Base-by-base conservation (phyloP, 2,113 vertebrate genomes). In the Pandion haliaetus region DNA sequence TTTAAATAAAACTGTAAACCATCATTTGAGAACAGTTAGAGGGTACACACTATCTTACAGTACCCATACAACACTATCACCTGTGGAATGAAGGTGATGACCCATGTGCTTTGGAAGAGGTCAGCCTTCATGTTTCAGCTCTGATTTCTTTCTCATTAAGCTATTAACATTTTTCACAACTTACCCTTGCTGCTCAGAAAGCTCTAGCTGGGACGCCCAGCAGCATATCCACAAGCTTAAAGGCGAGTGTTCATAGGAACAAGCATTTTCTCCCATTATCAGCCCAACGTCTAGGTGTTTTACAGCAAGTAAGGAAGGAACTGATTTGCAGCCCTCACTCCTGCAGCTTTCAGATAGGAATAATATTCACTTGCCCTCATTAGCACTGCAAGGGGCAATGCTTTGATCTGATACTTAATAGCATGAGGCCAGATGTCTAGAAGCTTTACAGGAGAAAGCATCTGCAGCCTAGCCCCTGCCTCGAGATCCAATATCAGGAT, bases 1-100 rank as follows among this genome's bases (percentile, higher is more conserved):
- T 70, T 80, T 57, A 91, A 86, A 84, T 72, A 92, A 86, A 95
- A 79, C 72, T 95, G 92, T 96, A 91, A 96, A 76, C 77, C 49
- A 80, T 80, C 0, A 0, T 31, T 61, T 40, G 66, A 95, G 71
- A 83, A 45, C 44, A 45, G 13, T 29, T 25, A 32, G 45, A 94
- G 50, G 36, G 54, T 69, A 38, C 70, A 18, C 3, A 2, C 23
- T 65, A 19, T 63, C 78, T 82, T 58, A 58, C 40, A 45, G 84
- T 26, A 69, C 73, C 71, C 45, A 21, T 2, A 61, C 0, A 1
- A 52, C 21, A 47, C 49, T 14, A 10, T 36, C 40, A 34, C 52
- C 65, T 50, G 25, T 20, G 47, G 47, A n/a, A 61, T 1, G 12
- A 61, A 86, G 81, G 32, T 12, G 28, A 58, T n/a, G 62, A 50